phyloP scores from a whole-genome alignment of 2,797 vertebrate genomes.

The Neopelma chrysocephalum region DNA sequence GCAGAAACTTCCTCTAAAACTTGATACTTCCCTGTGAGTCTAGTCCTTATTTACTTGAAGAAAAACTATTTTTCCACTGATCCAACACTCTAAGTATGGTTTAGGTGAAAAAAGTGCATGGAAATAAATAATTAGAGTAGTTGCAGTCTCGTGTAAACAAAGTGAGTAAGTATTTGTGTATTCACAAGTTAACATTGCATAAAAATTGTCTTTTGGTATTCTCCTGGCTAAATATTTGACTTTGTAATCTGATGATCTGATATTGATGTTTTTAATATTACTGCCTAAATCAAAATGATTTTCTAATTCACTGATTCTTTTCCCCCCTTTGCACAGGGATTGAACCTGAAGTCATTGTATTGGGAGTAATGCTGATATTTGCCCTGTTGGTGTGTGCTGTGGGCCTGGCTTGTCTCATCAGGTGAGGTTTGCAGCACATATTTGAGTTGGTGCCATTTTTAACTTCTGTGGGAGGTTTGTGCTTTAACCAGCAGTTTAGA shows the following conservation, averaged over 20 bases:
- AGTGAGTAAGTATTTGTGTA: neutral
- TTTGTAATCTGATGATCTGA: neutral
- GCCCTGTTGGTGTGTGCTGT: conserved; percentile 45
- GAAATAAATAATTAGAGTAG: neutral
- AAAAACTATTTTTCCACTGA: neutral
- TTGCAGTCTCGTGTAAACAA: neutral
- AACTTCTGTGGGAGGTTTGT: neutral
- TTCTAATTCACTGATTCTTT: neutral
- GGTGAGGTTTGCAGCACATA: conserved; percentile 20
- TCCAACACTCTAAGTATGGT: neutral
- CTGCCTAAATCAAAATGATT: neutral
- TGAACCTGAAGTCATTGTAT: conserved; percentile 32
- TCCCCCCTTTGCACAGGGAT: conserved; percentile 29
- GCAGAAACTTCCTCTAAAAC: neutral
- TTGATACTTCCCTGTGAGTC: neutral
- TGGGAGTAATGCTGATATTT: conserved; percentile 19
- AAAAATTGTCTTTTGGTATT: neutral
- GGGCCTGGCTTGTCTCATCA: conserved; percentile 66
- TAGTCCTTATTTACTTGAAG: neutral
- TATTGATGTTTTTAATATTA: neutral
- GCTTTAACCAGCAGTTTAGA: neutral
- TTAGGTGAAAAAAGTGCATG: neutral
- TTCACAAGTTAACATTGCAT: neutral
- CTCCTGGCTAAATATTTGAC: neutral
- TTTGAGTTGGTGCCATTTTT: neutral